These are phyloP conservation scores for Minunthozetes semirufus DNA, from an alignment of 2,888 invertebrate species.

Conservation along the genomic window DNA sequence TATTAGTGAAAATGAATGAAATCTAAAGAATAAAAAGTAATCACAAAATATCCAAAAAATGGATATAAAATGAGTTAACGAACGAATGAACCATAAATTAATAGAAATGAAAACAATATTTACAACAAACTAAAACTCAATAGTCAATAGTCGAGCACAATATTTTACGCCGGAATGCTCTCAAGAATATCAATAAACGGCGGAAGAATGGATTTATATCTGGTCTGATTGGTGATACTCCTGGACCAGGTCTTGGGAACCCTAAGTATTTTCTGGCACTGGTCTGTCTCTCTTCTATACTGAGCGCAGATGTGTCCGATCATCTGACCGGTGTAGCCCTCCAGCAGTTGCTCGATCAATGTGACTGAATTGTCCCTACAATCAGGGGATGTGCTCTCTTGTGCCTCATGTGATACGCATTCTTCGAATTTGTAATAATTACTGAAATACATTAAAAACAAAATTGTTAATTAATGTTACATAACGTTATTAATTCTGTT, in stretches of 20 bases:
- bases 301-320: slow-evolving; percentile 26
- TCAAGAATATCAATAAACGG: slow-evolving; percentile 36
- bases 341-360: slow-evolving; percentile 33
- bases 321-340: slow-evolving; percentile 36
- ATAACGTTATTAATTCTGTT: background rate
- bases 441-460: slow-evolving; percentile 13
- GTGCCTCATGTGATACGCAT: slow-evolving; percentile 26
- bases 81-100: too few species aligned
- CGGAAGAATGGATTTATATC: slow-evolving; percentile 32
- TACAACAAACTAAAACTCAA: too few species aligned
- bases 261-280: slow-evolving; percentile 29
- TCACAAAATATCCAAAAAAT: too few species aligned
- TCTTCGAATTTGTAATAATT: slow-evolving; percentile 34
- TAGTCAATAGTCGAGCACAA: background rate
- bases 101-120: too few species aligned
- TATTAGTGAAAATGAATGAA: too few species aligned
- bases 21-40: too few species aligned
- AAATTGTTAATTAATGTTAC: background rate
- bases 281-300: slow-evolving; percentile 27
- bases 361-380: slow-evolving; percentile 7
- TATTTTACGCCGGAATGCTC: slow-evolving; percentile 31
- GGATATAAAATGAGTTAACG: too few species aligned
- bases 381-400: background rate
- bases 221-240: background rate
- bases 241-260: slow-evolving; percentile 1